Base-by-base conservation (phyloP, 2,797 vertebrate genomes). In the Phylloscopus collybita region DNA sequence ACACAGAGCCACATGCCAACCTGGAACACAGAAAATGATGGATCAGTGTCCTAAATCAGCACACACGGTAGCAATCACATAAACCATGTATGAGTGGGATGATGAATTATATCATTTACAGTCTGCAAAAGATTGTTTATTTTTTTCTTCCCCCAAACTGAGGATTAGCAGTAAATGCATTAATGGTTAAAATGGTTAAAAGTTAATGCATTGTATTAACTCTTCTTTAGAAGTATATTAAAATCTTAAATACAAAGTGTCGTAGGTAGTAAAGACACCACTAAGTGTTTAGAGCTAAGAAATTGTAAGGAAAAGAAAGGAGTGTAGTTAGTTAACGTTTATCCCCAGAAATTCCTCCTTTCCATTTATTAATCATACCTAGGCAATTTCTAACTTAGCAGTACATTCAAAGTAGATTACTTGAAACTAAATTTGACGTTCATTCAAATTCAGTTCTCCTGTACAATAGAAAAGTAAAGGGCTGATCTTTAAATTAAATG, bases 1-100 rank as follows among this genome's bases (percentile, higher is more conserved):
- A 86, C 15, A 26, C 32, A 54, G 38, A 85, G 53, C 34, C 40
- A 26, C 56, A 60, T 94, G 90, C 78, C 86, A 88, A 6, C 56
- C 22, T 74, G 67, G 74, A 84, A 49, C 42, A 66, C 2, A 76
- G 59, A 80, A 93, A 92, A 93, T 93, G 86, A 93, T 80, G 90
- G 86, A 96, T 93, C 80, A 53, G 57, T 34, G 47, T 92, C 80
- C 90, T 95, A 88, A 90, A 96, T 86, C 88, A 88, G 60, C 50
- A 73, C 8, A 2, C 49, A 14, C 61, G 70, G 90, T 84, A 82
- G 76, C 82, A 74, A 73, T 92, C 89, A 81, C 73, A 92, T 92
- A 88, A 88, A 80, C 91, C 80, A 84, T 47, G 74, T 74, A 84
- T 87, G 95, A 95, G 71, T 30, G 69, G 64, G 40, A 76, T 74